Base-by-base conservation (phyloP, 2,113 vertebrate genomes). In the Irena cyanogastra region DNA sequence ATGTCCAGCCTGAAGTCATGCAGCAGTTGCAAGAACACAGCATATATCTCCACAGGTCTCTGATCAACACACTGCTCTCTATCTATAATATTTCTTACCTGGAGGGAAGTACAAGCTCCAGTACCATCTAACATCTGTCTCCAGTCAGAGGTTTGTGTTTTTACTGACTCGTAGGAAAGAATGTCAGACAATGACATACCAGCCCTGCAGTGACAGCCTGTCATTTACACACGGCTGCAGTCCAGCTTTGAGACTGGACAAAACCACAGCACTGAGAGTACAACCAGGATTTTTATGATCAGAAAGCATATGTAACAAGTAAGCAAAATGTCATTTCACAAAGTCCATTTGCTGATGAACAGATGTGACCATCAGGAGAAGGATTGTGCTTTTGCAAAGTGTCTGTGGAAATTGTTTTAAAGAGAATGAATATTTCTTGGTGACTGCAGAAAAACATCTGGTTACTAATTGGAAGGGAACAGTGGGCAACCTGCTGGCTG, bases 121-220 rank as follows among this genome's bases (percentile, higher is more conserved):
- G 35, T 19, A 39, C 16, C 16, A 21, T 30, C 42, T 45, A 35
- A 33, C 19, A 14, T 54, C 70, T 83, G 3, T 31, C 54, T 78
- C n/a, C 22, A 66, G 37, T 41, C 28, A 57, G 22, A 24, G 24
- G 5, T 23, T 61, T 78, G 14, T 69, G 39, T 72, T 77, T 87
- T 7, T 33, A 85, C 7, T 0, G 0, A 27, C 37, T 60, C 3
- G 0, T 11, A 24, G 8, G 64, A 59, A 63, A 70, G 26, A 70
- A 57, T 42, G 17, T 7, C 61, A 89, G 33, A 37, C n/a, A 79
- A 56, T 8, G 17, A 59, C 85, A 75, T 13, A 30, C 2, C 30
- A 90, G 21, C 13, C 52, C 70, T 84, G 44, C 47, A 82, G 17
- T 68, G 49, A 61, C 53, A 72, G 26, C 12, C 37, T 79, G 31